Conservation (phyloP, 2,888 invertebrate genomes). For the Sarcophaga caerulescens region DNA sequence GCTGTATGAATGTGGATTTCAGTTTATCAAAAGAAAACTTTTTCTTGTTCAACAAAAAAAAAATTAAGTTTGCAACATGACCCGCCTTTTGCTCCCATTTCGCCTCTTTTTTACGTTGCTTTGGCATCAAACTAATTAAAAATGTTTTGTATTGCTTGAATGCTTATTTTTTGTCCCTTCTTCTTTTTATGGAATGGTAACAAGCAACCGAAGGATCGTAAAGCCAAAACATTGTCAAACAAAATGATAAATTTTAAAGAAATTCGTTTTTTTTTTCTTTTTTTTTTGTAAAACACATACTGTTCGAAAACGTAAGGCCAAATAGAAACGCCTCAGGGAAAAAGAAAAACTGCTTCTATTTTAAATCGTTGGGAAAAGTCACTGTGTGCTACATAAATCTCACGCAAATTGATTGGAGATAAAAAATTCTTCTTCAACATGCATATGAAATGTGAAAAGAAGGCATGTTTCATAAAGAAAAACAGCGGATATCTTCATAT, state of each 20-base stretch:
- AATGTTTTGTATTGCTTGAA: constrained; percentile 21
- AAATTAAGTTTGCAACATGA: too few relatives aligned
- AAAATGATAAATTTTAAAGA: constrained; percentile 30
- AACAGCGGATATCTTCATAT: too few relatives aligned
- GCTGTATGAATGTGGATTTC: not conserved
- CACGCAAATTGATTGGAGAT: not conserved
- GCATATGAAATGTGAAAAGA: too few relatives aligned
- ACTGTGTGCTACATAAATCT: not conserved
- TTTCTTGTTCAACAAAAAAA: not conserved
- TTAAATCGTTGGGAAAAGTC: too few relatives aligned
- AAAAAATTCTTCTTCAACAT: not conserved
- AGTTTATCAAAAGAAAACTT: constrained; percentile 8
- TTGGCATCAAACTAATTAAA: constrained; percentile 55
- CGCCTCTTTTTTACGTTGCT: constrained; percentile 7
- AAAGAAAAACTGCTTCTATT: too few relatives aligned
- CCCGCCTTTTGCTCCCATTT: not conserved
- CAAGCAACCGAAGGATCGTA: not conserved
- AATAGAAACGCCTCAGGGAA: too few relatives aligned
- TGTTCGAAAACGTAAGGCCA: too few relatives aligned
- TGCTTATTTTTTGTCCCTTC: not conserved
- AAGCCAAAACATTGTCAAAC: constrained; percentile 1
- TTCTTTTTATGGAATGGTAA: too few relatives aligned
- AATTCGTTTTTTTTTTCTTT: constrained; percentile 35
- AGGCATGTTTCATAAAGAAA: too few relatives aligned
- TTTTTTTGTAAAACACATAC: too few relatives aligned